Base-by-base conservation (phyloP, 2,797 vertebrate species). In the Sebastes iracundus region DNA sequence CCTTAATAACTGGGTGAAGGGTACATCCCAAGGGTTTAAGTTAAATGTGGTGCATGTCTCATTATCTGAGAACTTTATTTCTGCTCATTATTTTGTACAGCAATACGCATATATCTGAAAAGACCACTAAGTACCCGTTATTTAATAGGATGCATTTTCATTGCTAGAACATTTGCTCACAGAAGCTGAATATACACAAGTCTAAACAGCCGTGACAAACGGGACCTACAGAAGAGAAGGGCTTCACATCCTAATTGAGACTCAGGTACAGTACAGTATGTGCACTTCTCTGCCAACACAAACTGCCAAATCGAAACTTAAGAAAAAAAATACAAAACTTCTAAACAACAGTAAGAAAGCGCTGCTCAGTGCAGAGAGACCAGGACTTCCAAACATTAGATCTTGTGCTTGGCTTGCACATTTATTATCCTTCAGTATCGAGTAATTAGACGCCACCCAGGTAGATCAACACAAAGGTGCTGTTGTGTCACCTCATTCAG, bases 401-500 rank as follows among this genome's bases (percentile, higher is more conserved):
- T 74, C 49, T 80, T 81, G 56, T 83, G 77, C 73, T 60, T 81
- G 2, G 7, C 63, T 77, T 82, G 68, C 82, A 84, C 53, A 72
- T 81, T 84, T 81, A 28, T 81, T 80, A 80, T 77, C 64, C 66
- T 49, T 83, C 33, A 79, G 67, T 73, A 79, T 80, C 64, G 32
- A 66, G 79, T 83, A 84, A 91, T 87, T 82, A 75, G 66, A 70
- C 7, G 27, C 63, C 66, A 85, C 62, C 42, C 18, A 68, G 79
- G 68, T 72, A 76, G 59, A 79, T 77, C 75, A 81, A 87, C 66
- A 89, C 61, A 77, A 76, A 84, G 77, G 67, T 58, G 77, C 67
- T n/a, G 75, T 67, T 65, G 60, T 63, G 35, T 80, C 80, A 80
- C 42, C 65, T 55, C 35, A 67, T 79, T 82, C 68, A 73, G 60